A percentile compares a stretch with the other conserved stretches of the same genome.
Conservation (phyloP, 2,113 vertebrate genomes). For the Ibidorhyncha struthersii region DNA sequence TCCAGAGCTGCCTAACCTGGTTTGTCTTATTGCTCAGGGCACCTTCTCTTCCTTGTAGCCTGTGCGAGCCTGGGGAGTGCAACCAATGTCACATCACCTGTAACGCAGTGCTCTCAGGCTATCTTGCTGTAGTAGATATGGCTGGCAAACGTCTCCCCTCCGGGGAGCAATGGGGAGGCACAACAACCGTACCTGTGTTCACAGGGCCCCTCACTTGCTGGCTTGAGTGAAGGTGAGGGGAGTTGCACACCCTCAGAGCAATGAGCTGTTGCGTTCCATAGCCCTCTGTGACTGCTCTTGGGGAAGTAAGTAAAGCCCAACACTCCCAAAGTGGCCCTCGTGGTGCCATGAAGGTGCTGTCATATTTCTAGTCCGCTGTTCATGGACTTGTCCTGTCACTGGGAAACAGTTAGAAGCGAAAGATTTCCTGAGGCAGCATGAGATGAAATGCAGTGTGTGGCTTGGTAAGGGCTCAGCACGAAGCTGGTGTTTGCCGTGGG, state of each 20-base stretch:
- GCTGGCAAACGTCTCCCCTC: neutral
- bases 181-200: neutral
- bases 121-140: neutral
- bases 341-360: neutral
- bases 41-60: neutral
- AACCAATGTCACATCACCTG: neutral
- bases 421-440: neutral
- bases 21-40: neutral
- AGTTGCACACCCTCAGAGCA: neutral
- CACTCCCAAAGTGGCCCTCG: accelerated
- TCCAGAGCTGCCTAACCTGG: neutral
- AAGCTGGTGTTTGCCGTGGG: neutral
- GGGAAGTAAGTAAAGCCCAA: neutral
- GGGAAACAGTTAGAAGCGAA: neutral
- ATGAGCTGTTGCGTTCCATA: neutral
- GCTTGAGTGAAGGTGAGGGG: neutral
- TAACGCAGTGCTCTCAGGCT: neutral
- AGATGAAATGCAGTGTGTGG: neutral
- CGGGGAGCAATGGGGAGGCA: neutral
- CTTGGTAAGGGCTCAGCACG: neutral
- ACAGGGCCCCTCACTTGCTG: neutral
- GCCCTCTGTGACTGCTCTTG: neutral
- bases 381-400: neutral
- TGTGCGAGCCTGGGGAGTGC: neutral
- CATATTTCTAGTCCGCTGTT: neutral